Evolutionary conservation across 2,797 vertebrate genomes (phyloP).

Genomic region (Bryconaethiops microstoma): DNA sequence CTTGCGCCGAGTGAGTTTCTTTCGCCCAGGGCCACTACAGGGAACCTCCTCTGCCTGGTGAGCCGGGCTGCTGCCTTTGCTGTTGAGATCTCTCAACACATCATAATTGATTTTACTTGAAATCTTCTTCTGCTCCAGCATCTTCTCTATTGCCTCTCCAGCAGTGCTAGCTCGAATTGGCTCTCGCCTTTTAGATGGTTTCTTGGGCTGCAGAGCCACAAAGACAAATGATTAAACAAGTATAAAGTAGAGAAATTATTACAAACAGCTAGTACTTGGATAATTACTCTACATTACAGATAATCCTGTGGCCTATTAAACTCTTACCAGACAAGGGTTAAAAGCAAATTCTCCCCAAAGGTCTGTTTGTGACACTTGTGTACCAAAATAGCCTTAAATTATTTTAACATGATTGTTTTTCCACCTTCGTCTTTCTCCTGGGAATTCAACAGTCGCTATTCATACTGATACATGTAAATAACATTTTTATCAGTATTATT

Average conservation of each 20-base stretch:
- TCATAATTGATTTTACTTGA: conserved; percentile 99
- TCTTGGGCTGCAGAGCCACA: conserved; percentile 80
- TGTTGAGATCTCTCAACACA: conserved; percentile 90
- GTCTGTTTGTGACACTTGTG: too few relatives aligned
- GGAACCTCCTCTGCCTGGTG: conserved; percentile 55
- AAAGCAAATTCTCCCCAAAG: too few relatives aligned
- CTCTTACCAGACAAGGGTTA: too few relatives aligned
- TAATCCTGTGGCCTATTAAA: too few relatives aligned
- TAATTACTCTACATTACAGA: neutral
- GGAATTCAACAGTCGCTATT: too few relatives aligned
- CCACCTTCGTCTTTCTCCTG: too few relatives aligned
- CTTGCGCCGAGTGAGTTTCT: conserved; percentile 80
- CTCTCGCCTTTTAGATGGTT: conserved; percentile 85
- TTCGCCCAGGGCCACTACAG: conserved; percentile 67
- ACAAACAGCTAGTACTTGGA: neutral
- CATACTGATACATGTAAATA: too few relatives aligned
- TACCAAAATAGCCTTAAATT: too few relatives aligned
- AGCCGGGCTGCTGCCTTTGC: conserved; percentile 73
- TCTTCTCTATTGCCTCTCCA: conserved; percentile 95
- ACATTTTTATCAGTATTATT: too few relatives aligned
- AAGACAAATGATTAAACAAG: conserved; percentile 21
- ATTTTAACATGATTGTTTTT: too few relatives aligned
- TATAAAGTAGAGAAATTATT: neutral
- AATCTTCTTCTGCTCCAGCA: conserved; percentile 97
- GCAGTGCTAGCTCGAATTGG: conserved; percentile 88